Evolutionary conservation across 2,888 invertebrate genomes (phyloP).

Genomic region (Scotopteryx bipunctaria): DNA sequence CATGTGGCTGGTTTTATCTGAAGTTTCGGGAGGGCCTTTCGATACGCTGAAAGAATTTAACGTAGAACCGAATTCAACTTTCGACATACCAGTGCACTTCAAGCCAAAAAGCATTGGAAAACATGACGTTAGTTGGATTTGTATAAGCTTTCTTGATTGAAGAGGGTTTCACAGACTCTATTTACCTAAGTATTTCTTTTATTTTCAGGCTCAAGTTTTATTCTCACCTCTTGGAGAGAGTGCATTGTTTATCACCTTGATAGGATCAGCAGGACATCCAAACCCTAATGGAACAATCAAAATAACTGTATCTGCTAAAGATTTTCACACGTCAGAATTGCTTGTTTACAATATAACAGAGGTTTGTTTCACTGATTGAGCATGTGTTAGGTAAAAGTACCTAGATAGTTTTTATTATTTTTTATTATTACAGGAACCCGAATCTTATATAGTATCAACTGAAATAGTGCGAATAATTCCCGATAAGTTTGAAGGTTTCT

Average conservation of each 20-base stretch:
- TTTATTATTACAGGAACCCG: conserved; percentile 53
- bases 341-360: conserved; percentile 70
- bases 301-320: conserved; percentile 62
- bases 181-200: not conserved
- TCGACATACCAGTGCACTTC: conserved; percentile 68
- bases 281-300: conserved; percentile 64
- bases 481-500: conserved; percentile 68
- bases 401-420: too few relatives aligned
- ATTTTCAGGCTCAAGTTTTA: conserved; percentile 61
- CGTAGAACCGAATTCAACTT: conserved; percentile 67
- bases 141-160: too few relatives aligned
- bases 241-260: conserved; percentile 60
- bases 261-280: conserved; percentile 59
- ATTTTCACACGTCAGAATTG: conserved; percentile 56
- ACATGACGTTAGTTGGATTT: conserved; percentile 65
- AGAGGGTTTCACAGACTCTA: not conserved
- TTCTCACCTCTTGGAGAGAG: conserved; percentile 72
- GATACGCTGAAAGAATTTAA: conserved; percentile 67
- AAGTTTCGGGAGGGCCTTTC: conserved; percentile 66
- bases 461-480: conserved; percentile 61
- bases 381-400: too few relatives aligned
- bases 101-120: conserved; percentile 68
- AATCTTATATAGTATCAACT: conserved; percentile 63
- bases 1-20: conserved; percentile 67
- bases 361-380: too few relatives aligned